These are phyloP conservation scores for Barypeithes pellucidus DNA, from an alignment of 2,888 invertebrate genomes.

Conservation along the genomic window DNA sequence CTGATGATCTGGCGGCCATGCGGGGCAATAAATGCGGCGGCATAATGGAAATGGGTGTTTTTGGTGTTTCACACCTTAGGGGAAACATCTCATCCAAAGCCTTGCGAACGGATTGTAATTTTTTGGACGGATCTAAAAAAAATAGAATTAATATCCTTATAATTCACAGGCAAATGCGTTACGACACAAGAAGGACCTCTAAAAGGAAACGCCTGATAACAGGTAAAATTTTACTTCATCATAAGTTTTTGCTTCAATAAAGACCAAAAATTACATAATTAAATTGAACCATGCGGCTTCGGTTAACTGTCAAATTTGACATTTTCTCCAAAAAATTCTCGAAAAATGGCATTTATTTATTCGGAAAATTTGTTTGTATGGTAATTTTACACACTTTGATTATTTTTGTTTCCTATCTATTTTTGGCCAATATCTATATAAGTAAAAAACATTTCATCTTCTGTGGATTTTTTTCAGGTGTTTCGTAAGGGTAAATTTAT, in stretches of 20 bases:
- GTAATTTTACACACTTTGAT: no score
- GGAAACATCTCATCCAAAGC: constrained; percentile 20
- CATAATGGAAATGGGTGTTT: background rate
- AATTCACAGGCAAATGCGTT: background rate
- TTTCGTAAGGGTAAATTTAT: constrained; percentile 9
- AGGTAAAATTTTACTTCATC: no score
- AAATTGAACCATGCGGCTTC: no score
- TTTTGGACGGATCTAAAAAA: constrained; percentile 6
- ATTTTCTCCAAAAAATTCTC: no score
- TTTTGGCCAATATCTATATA: background rate
- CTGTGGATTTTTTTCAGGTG: background rate
- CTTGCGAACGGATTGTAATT: constrained; percentile 4
- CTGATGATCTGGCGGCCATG: background rate
- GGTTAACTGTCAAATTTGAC: no score
- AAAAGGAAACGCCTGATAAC: no score
- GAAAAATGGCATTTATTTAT: no score
- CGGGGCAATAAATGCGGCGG: background rate
- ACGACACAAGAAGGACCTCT: background rate
- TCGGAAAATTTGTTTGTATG: no score
- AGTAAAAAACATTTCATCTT: background rate
- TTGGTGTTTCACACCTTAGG: background rate
- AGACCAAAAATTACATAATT: no score
- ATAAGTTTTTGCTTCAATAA: no score
- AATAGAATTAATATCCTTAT: background rate
- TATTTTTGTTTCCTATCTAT: no score